A percentile compares a stretch with the other conserved stretches of the same genome.
phyloP scores from a whole-genome alignment of 2,113 vertebrate genomes.

The Jaculus jaculus region DNA sequence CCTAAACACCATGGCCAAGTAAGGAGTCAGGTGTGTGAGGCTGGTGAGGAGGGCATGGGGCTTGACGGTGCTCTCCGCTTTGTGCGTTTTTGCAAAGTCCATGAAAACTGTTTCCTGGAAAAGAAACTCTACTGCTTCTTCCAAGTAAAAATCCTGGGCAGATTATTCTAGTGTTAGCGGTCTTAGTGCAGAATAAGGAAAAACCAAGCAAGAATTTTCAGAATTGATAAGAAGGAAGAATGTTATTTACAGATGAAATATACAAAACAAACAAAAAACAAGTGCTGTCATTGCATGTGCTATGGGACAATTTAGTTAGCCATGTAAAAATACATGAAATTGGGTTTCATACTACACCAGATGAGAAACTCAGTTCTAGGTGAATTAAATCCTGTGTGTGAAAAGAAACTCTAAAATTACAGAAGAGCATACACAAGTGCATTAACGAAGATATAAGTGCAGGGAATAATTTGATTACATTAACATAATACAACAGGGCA shows the following conservation, averaged over 20 bases:
- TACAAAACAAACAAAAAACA: not conserved
- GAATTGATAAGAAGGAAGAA: slow-evolving; percentile 3
- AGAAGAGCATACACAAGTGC: not conserved
- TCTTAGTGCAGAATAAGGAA: not conserved
- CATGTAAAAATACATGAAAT: not conserved
- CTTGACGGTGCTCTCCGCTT: not conserved
- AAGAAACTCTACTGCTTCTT: not conserved
- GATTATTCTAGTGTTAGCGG: not conserved
- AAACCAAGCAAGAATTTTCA: not conserved
- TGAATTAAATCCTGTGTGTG: not conserved
- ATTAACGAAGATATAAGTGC: not conserved
- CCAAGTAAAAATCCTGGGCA: not conserved
- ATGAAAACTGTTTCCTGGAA: not conserved
- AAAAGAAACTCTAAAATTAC: not conserved
- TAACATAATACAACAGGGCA: not conserved
- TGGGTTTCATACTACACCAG: not conserved
- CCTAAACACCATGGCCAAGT: not conserved
- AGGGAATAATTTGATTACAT: not conserved
- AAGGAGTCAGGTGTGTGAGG: too few species aligned
- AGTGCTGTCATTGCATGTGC: not conserved
- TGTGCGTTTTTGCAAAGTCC: not conserved
- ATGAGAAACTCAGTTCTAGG: not conserved
- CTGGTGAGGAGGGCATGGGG: not conserved
- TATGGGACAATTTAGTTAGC: not conserved
- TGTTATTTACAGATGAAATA: not conserved